These are phyloP conservation scores for Ennomos erosarius DNA, from an alignment of 2,888 invertebrate species.

Conservation along the genomic window DNA sequence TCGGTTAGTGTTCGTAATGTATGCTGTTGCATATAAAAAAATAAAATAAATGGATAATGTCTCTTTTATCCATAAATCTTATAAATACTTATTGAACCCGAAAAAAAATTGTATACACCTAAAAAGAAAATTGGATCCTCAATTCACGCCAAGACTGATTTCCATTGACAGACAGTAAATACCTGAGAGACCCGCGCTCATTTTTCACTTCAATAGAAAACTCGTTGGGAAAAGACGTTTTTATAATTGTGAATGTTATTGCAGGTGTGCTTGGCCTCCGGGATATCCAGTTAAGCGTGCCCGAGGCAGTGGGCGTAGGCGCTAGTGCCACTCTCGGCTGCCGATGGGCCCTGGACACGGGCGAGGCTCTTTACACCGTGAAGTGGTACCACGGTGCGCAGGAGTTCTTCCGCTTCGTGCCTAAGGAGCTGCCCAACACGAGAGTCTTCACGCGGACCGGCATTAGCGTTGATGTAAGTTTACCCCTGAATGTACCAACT, in stretches of 20 bases:
- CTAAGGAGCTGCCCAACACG: slow-evolving; percentile 92
- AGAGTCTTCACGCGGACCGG: slow-evolving; percentile 89
- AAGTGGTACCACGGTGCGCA: slow-evolving; percentile 93
- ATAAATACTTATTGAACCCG: too few relatives aligned
- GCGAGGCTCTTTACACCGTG: slow-evolving; percentile 90
- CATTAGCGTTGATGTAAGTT: slow-evolving; percentile 89
- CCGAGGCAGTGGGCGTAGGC: slow-evolving; percentile 89
- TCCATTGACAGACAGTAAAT: slow-evolving; percentile 26
- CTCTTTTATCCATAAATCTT: too few relatives aligned
- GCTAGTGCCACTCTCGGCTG: slow-evolving; percentile 90
- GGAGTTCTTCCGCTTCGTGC: slow-evolving; percentile 92
- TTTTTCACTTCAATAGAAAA: slow-evolving; percentile 8
- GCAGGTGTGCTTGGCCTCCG: slow-evolving; percentile 86
- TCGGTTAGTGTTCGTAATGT: too few relatives aligned
- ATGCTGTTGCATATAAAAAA: too few relatives aligned
- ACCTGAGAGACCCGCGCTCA: slow-evolving; percentile 18
- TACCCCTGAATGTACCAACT: background rate
- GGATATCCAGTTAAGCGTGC: slow-evolving; percentile 89
- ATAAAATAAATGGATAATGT: too few relatives aligned
- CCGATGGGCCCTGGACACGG: slow-evolving; percentile 89
- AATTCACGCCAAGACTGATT: slow-evolving; percentile 6
- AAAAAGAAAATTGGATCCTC: too few relatives aligned
- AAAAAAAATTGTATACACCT: too few relatives aligned
- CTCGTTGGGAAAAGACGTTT: background rate
- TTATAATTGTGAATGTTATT: too few relatives aligned